phyloP scores from a whole-genome alignment of 1,140 invertebrate genomes.

The Tetragonula clypearis region DNA sequence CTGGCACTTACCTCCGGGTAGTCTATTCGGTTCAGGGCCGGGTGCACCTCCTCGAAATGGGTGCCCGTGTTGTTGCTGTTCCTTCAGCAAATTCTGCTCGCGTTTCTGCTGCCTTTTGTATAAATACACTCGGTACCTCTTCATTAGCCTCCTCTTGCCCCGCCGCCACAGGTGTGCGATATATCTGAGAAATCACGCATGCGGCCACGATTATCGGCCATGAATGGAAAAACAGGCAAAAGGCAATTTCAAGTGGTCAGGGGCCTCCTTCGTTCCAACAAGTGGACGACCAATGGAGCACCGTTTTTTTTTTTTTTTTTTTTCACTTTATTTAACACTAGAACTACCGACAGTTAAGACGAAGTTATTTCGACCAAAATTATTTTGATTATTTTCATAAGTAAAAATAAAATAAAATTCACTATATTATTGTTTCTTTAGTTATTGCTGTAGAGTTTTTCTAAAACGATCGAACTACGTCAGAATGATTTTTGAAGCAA shows the following conservation, averaged over 20 bases:
- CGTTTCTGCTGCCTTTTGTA: slow-evolving; percentile 85
- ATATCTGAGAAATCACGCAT: slow-evolving; percentile 82
- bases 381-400: too few relatives aligned
- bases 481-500: too few relatives aligned
- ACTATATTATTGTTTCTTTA: too few relatives aligned
- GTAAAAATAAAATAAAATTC: too few relatives aligned
- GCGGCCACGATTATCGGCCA: neutral
- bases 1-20: slow-evolving; percentile 51
- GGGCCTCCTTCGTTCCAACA: neutral
- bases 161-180: slow-evolving; percentile 94
- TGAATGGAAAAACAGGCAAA: slow-evolving; percentile 1
- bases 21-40: slow-evolving; percentile 46
- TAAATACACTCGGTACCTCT: slow-evolving; percentile 89
- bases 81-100: slow-evolving; percentile 83
- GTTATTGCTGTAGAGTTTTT: too few relatives aligned
- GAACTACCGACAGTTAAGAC: too few relatives aligned
- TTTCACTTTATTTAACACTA: too few relatives aligned
- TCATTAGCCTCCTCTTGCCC: slow-evolving; percentile 90
- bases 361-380: too few relatives aligned
- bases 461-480: too few relatives aligned
- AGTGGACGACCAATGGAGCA: too few relatives aligned
- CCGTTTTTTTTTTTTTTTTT: too few relatives aligned
- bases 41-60: slow-evolving; percentile 63
- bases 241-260: neutral
- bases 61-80: slow-evolving; percentile 67